Conservation (phyloP, 2,797 vertebrate species). For the Silurus aristotelis region DNA sequence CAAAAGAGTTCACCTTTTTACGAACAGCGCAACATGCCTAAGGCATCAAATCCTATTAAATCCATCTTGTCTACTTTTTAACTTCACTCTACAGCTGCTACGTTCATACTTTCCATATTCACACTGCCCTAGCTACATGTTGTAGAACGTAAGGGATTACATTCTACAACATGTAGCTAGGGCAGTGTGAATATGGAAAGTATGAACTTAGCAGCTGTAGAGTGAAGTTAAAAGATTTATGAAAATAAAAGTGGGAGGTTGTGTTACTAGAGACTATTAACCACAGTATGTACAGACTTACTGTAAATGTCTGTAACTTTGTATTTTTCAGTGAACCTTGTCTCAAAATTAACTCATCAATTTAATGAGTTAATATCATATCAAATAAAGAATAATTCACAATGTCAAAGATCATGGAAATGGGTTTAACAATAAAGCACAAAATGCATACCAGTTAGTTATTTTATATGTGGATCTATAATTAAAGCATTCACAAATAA, state of each 20-base stretch:
- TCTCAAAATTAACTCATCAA: slow-evolving; percentile 31
- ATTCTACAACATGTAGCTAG: slow-evolving; percentile 42
- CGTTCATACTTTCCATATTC: too few species aligned
- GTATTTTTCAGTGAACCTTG: slow-evolving; percentile 5
- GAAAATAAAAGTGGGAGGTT: slow-evolving; percentile 48
- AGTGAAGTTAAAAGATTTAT: slow-evolving; percentile 44
- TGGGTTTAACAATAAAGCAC: too few species aligned
- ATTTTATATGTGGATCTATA: too few species aligned
- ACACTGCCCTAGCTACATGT: too few species aligned
- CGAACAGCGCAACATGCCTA: slow-evolving; percentile 52
- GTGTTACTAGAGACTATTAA: slow-evolving; percentile 61
- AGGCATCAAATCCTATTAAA: slow-evolving; percentile 67
- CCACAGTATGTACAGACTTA: slow-evolving; percentile 55
- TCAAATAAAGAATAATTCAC: too few species aligned
- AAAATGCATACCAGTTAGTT: too few species aligned
- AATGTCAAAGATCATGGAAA: too few species aligned
- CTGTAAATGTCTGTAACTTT: slow-evolving; percentile 34
- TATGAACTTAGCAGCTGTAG: slow-evolving; percentile 45
- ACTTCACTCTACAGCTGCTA: too few species aligned
- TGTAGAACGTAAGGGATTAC: too few species aligned
- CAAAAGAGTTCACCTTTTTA: slow-evolving; percentile 64
- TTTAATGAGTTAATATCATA: too few species aligned
- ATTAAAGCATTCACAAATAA: too few species aligned
- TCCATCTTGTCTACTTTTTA: slow-evolving; percentile 32
- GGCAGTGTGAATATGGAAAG: slow-evolving; percentile 59